Evolutionary conservation across 2,888 invertebrate genomes (phyloP).

Genomic region (Dryobota labecula): DNA sequence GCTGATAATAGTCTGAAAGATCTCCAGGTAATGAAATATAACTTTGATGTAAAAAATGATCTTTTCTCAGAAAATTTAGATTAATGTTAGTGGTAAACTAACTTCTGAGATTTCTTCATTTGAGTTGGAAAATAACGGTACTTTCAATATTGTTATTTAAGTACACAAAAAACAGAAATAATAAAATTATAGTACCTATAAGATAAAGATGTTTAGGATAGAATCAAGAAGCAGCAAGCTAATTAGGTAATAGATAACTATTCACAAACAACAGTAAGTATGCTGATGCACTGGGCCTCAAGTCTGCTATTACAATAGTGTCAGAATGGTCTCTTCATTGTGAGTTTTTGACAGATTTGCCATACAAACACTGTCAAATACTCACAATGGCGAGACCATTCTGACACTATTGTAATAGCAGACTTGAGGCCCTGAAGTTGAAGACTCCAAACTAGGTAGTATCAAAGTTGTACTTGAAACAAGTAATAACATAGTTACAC

Average conservation of each 20-base stretch:
- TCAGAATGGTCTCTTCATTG: no score
- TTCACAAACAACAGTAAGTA: neutral
- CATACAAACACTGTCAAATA: no score
- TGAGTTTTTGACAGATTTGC: no score
- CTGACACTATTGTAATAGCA: no score
- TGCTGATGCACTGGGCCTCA: no score
- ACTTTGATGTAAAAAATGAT: constrained; percentile 26
- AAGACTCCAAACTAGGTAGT: neutral
- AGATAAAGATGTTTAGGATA: neutral
- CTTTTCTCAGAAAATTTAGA: constrained; percentile 50
- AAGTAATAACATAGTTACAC: neutral
- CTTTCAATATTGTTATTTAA: neutral
- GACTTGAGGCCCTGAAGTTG: no score
- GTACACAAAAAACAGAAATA: neutral
- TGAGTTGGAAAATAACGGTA: constrained; percentile 34
- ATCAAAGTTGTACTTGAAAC: neutral
- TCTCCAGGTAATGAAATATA: constrained; percentile 45
- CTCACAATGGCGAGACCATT: no score
- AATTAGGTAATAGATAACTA: neutral
- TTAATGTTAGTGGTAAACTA: constrained; percentile 40
- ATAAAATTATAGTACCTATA: neutral
- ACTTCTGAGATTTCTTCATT: constrained; percentile 24
- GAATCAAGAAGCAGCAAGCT: neutral
- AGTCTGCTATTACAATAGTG: no score
- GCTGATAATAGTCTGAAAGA: constrained; percentile 27